These are phyloP conservation scores for Machimus rusticus DNA, from an alignment of 2,888 invertebrate genomes.

Conservation along the genomic window DNA sequence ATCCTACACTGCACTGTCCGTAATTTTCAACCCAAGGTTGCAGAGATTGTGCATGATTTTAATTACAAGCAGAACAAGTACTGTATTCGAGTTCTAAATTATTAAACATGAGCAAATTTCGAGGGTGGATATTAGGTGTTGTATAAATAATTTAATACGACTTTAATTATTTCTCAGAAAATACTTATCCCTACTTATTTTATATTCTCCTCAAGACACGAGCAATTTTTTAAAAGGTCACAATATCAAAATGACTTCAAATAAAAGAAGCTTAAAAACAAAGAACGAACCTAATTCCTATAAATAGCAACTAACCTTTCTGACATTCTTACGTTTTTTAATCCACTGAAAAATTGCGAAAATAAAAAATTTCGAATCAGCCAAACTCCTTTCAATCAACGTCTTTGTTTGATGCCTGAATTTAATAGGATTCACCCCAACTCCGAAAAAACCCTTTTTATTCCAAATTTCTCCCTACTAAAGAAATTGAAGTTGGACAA, in stretches of 20 bases:
- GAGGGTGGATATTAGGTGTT: too few species aligned
- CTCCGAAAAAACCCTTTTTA: not conserved
- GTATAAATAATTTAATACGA: too few species aligned
- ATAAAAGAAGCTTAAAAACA: not conserved
- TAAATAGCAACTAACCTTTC: not conserved
- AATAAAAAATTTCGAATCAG: not conserved
- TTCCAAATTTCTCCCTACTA: not conserved
- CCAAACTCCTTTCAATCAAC: not conserved
- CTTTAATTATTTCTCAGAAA: too few species aligned
- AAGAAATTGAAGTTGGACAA: not conserved
- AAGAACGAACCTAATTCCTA: not conserved
- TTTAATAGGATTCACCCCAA: not conserved
- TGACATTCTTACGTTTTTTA: not conserved
- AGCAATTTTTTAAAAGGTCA: not conserved
- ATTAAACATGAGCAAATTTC: not conserved
- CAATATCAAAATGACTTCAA: not conserved
- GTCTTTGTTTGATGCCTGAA: not conserved
- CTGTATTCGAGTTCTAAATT: not conserved
- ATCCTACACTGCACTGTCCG: too few species aligned
- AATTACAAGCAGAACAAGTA: not conserved
- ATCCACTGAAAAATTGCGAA: not conserved
- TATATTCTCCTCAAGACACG: too few species aligned
- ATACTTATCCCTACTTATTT: too few species aligned
- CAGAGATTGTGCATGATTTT: not conserved
- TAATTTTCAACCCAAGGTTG: not conserved